phyloP scores from a whole-genome alignment of 2,113 vertebrate species.

The Cebidichthys violaceus region DNA sequence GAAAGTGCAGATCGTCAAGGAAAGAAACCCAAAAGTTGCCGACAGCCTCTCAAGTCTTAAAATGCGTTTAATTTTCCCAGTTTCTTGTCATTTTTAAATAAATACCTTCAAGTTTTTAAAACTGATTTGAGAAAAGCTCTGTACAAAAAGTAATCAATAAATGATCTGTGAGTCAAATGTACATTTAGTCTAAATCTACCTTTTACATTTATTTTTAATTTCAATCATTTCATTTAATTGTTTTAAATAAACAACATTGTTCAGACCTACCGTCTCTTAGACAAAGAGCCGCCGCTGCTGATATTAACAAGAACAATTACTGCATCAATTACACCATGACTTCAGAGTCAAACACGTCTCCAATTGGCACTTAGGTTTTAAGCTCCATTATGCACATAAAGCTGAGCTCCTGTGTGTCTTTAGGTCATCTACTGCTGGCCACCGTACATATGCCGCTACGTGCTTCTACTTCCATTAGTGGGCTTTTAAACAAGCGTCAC shows the following conservation, averaged over 20 bases:
- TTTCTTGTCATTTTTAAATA: not conserved
- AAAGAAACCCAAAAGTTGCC: not conserved
- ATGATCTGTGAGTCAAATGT: not conserved
- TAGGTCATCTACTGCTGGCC: slow-evolving; percentile 37
- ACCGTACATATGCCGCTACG: slow-evolving; percentile 38
- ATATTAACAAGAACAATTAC: not conserved
- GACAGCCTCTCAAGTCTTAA: not conserved
- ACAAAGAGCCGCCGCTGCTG: not conserved
- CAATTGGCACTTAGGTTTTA: slow-evolving; percentile 16
- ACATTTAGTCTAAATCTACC: not conserved
- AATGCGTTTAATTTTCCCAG: not conserved
- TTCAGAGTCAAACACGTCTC: slow-evolving; percentile 7
- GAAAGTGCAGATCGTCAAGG: not conserved
- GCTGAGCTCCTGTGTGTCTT: slow-evolving; percentile 43
- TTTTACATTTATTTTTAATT: not conserved
- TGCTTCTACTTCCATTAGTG: slow-evolving; percentile 63
- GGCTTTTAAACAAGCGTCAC: slow-evolving; percentile 68
- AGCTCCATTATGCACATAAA: slow-evolving; percentile 19
- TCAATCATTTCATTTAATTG: not conserved
- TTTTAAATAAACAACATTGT: not conserved
- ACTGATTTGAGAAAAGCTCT: not conserved
- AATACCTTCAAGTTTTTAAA: not conserved
- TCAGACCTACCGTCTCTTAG: not conserved
- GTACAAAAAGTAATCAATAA: not conserved
- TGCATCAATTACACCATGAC: slow-evolving; percentile 27